Percentiles rank a stretch among this genome's conserved stretches.
phyloP scores from a whole-genome alignment of 2,888 invertebrate genomes.

The Lepidocyrtinus sp. region DNA sequence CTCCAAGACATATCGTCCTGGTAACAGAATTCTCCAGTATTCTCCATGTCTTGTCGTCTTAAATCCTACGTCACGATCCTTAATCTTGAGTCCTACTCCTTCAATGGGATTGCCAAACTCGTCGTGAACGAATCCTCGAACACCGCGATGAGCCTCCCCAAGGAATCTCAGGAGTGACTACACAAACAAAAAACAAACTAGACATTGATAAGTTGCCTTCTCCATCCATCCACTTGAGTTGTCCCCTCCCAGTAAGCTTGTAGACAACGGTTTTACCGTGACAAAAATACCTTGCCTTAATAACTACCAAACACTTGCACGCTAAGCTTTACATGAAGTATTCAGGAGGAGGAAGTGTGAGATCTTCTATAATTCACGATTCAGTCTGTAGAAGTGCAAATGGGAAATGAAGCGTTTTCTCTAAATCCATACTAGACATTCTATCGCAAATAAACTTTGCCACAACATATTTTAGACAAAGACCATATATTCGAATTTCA shows the following conservation, averaged over 20 bases:
- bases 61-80: slow-evolving; percentile 87
- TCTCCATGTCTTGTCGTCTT: slow-evolving; percentile 93
- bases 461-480: too few relatives aligned
- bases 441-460: too few relatives aligned
- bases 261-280: slow-evolving; percentile 7
- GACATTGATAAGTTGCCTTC: slow-evolving; percentile 31
- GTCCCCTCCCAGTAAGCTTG: not conserved
- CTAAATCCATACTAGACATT: too few relatives aligned
- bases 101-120: slow-evolving; percentile 86
- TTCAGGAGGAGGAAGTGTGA: too few relatives aligned
- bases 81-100: slow-evolving; percentile 84
- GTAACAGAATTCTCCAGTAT: slow-evolving; percentile 92
- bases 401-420: too few relatives aligned
- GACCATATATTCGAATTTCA: too few relatives aligned
- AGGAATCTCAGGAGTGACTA: slow-evolving; percentile 87
- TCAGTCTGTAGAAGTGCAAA: too few relatives aligned
- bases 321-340: too few relatives aligned
- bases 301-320: too few relatives aligned
- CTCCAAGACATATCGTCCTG: slow-evolving; percentile 88
- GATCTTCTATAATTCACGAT: too few relatives aligned
- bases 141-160: slow-evolving; percentile 89
- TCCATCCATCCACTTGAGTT: not conserved
- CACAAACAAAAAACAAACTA: slow-evolving; percentile 45
- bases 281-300: slow-evolving; percentile 32
- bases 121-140: slow-evolving; percentile 85